These are phyloP conservation scores for Bubo bubo DNA, from an alignment of 2,113 vertebrate species.

Conservation along the genomic window DNA sequence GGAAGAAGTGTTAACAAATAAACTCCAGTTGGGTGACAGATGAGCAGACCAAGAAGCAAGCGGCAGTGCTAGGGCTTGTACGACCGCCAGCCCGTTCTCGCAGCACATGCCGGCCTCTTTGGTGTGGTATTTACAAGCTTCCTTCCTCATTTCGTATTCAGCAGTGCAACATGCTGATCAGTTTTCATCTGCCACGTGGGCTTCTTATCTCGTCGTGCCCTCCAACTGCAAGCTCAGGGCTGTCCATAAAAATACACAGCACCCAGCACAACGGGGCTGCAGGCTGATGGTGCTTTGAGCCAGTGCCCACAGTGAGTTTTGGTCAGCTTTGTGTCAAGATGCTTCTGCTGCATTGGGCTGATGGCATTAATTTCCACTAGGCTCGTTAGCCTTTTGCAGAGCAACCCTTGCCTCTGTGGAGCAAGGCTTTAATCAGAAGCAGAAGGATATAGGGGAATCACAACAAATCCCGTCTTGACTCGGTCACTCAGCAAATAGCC, in stretches of 20 bases:
- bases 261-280: not conserved
- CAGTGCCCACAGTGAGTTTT: not conserved
- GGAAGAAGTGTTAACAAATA: not conserved
- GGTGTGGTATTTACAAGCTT: not conserved
- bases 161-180: accelerated
- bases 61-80: not conserved
- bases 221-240: not conserved
- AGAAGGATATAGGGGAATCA: not conserved
- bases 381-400: not conserved
- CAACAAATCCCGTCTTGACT: not conserved
- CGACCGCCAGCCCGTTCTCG: not conserved
- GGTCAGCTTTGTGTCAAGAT: not conserved
- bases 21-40: not conserved
- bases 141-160: not conserved
- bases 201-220: not conserved
- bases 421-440: not conserved
- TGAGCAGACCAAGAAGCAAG: not conserved
- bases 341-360: not conserved
- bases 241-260: not conserved
- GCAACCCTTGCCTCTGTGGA: not conserved
- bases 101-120: not conserved
- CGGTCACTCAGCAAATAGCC: not conserved
- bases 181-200: not conserved
- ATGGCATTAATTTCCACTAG: not conserved
- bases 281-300: not conserved